These are phyloP conservation scores for Gymnarchus niloticus DNA, from an alignment of 2,113 vertebrate genomes.

Conservation along the genomic window DNA sequence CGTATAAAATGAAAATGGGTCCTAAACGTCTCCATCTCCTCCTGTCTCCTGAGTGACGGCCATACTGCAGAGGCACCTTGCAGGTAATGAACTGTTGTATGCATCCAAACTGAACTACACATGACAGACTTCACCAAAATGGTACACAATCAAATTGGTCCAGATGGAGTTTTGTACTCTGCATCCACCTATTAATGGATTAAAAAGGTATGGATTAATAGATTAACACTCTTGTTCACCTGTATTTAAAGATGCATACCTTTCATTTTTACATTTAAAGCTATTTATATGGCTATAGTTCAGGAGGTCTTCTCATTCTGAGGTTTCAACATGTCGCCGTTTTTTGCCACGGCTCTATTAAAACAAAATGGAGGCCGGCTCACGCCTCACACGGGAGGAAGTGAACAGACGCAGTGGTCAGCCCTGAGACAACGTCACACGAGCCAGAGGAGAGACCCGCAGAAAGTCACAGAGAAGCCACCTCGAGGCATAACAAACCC, in stretches of 20 bases:
- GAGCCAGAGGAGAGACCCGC: background rate
- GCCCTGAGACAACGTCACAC: background rate
- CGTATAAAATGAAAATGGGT: background rate
- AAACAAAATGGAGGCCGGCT: background rate
- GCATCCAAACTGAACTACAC: background rate
- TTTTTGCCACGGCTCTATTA: background rate
- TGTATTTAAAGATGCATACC: background rate
- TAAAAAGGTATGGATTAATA: background rate
- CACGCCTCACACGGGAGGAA: background rate
- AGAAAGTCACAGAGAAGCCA: background rate
- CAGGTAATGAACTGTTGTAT: background rate
- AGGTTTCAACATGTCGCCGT: background rate
- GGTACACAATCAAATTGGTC: background rate
- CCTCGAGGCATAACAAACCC: background rate
- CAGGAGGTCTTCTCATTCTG: background rate
- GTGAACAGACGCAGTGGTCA: too few relatives aligned
- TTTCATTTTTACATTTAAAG: background rate
- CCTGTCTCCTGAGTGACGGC: background rate
- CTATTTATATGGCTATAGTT: background rate
- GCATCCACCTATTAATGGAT: background rate
- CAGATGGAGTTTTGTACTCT: background rate
- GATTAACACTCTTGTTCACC: background rate
- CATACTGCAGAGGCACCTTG: background rate
- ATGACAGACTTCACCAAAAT: background rate
- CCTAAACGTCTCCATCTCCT: background rate